Evolutionary conservation across 2,797 vertebrate species (phyloP).

Genomic region (Danio tinwini): DNA sequence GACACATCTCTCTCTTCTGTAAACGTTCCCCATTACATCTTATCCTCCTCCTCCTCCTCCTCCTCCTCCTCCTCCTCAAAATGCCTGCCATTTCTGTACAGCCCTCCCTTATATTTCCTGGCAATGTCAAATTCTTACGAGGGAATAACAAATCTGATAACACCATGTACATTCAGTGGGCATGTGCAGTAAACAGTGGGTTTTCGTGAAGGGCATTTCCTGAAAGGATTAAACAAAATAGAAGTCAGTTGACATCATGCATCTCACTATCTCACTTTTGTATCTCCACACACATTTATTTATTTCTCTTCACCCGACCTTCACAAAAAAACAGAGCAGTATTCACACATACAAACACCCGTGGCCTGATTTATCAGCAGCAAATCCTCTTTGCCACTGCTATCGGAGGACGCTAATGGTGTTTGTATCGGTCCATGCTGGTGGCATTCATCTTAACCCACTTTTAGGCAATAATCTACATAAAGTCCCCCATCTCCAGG

Average conservation of each 20-base stretch:
- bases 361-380: constrained; percentile 9
- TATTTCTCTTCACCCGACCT: constrained; percentile 25
- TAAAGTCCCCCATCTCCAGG: constrained; percentile 70
- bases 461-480: constrained; percentile 77
- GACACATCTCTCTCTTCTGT: constrained; percentile 46
- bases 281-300: constrained; percentile 28
- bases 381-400: constrained; percentile 20
- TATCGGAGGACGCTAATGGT: constrained; percentile 60
- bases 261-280: constrained; percentile 14
- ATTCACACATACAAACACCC: constrained; percentile 27
- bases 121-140: constrained; percentile 25
- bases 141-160: constrained; percentile 24
- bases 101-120: constrained; percentile 18
- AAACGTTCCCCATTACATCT: constrained; percentile 46
- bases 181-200: constrained; percentile 5
- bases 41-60: constrained; percentile 38
- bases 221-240: background rate
- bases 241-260: background rate
- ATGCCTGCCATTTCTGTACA: constrained; percentile 45
- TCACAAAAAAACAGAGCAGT: constrained; percentile 8
- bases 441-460: constrained; percentile 77
- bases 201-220: constrained; percentile 27
- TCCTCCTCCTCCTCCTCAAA: constrained; percentile 9
- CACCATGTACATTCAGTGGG: constrained; percentile 1
- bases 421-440: constrained; percentile 54